Evolutionary conservation across 2,113 vertebrate species (phyloP).

Genomic region (Solenodon paradoxus): DNA sequence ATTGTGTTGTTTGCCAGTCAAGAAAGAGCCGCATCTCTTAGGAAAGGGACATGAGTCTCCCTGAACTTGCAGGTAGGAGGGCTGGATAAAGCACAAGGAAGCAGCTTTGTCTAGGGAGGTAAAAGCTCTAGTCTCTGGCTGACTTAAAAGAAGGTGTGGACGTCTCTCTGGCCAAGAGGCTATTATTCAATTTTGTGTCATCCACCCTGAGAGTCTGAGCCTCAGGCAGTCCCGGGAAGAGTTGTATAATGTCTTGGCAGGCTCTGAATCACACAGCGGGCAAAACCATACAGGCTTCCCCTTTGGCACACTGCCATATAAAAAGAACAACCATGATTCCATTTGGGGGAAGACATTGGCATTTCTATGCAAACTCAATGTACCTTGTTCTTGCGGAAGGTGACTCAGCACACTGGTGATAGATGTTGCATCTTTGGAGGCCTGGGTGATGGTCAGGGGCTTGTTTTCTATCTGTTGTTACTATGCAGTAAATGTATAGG

Average conservation of each 20-base stretch:
- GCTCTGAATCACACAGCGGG: background rate
- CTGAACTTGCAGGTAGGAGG: background rate
- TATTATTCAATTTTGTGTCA: background rate
- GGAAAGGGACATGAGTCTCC: background rate
- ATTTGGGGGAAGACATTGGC: background rate
- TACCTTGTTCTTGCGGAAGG: background rate
- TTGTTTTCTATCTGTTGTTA: background rate
- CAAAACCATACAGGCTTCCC: background rate
- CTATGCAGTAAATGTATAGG: background rate
- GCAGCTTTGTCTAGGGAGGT: background rate
- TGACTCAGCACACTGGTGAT: background rate
- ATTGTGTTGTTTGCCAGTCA: constrained; percentile 3
- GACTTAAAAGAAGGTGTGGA: background rate
- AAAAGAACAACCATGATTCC: background rate
- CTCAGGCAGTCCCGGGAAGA: background rate
- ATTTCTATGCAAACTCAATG: background rate
- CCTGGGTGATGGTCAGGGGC: background rate
- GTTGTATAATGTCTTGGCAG: background rate
- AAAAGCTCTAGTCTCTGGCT: background rate
- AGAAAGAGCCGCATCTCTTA: background rate
- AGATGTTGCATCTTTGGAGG: background rate
- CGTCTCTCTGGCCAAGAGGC: background rate
- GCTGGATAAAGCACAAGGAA: background rate
- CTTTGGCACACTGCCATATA: background rate
- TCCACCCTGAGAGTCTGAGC: background rate